Percentiles rank a stretch among this genome's conserved stretches.
Conservation (phyloP, 1,140 invertebrate species). For the Drosophila elegans region DNA sequence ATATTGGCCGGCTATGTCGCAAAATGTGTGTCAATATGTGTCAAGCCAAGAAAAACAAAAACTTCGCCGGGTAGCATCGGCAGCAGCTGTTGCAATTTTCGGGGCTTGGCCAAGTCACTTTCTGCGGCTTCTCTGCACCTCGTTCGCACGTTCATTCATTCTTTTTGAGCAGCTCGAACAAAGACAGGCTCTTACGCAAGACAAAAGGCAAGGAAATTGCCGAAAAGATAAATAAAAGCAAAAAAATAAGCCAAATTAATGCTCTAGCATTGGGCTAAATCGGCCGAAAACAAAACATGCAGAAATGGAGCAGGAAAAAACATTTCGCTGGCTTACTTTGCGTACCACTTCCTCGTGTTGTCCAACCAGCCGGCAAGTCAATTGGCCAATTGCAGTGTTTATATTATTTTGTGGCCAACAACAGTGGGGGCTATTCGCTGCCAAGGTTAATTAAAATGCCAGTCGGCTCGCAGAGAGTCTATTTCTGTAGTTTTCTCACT, state of each 20-base stretch:
- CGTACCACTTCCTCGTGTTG: constrained; percentile 77
- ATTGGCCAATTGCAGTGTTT: constrained; percentile 77
- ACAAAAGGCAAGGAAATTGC: constrained; percentile 59
- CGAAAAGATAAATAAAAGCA: constrained; percentile 31
- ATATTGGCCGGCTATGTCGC: constrained; percentile 53
- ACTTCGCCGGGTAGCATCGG: constrained; percentile 34
- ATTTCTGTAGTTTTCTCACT: constrained; percentile 16
- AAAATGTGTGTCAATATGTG: constrained; percentile 76
- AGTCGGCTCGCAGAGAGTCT: constrained; percentile 53
- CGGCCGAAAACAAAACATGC: constrained; percentile 12
- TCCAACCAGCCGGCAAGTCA: constrained; percentile 80
- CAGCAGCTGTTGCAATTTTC: constrained; percentile 58
- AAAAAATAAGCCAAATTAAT: constrained; percentile 57
- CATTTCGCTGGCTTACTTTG: constrained; percentile 70
- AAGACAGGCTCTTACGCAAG: constrained; percentile 25
- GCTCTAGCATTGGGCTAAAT: constrained; percentile 53
- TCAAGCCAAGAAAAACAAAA: constrained; percentile 70
- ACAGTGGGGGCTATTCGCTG: constrained; percentile 62
- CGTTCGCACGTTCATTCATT: constrained; percentile 59
- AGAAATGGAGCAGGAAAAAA: constrained; percentile 63
- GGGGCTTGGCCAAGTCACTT: constrained; percentile 26
- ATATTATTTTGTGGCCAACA: constrained; percentile 48
- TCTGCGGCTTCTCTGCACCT: constrained; percentile 42
- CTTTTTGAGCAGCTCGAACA: constrained; percentile 47
- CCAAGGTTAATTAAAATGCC: constrained; percentile 83